These are phyloP conservation scores for Clitarchus hookeri DNA, from an alignment of 2,888 invertebrate species.

Conservation along the genomic window DNA sequence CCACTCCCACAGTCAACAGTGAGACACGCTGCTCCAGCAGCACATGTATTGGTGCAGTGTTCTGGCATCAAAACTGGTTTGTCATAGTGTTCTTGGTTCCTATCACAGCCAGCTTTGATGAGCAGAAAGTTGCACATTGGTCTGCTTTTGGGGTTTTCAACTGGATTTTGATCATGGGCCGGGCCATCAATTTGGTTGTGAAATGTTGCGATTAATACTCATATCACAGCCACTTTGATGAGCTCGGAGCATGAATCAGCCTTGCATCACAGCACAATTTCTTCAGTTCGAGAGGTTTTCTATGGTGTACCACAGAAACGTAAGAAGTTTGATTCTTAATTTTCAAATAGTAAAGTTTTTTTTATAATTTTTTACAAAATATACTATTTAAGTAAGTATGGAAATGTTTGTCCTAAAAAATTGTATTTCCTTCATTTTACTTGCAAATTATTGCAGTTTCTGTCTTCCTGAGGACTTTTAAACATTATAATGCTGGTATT, in stretches of 20 bases:
- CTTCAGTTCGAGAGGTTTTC: not conserved
- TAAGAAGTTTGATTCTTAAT: too few relatives aligned
- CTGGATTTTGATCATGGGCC: constrained; percentile 30
- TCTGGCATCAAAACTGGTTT: constrained; percentile 80
- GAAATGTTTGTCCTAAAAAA: too few relatives aligned
- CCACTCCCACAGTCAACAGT: not conserved
- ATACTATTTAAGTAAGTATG: too few relatives aligned
- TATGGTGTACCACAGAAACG: too few relatives aligned
- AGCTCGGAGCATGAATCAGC: constrained; percentile 64
- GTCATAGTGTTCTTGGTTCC: constrained; percentile 68
- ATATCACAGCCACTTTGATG: constrained; percentile 99
- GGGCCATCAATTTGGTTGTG: constrained; percentile 85
- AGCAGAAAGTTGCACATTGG: constrained; percentile 68
- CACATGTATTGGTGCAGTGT: constrained; percentile 53
- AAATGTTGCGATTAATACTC: constrained; percentile 67
- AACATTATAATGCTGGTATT: too few relatives aligned
- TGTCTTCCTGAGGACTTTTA: too few relatives aligned
- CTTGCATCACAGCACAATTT: not conserved
- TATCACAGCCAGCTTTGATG: constrained; percentile 98
- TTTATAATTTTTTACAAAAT: too few relatives aligned
- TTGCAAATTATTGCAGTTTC: too few relatives aligned
- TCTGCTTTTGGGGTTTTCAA: not conserved
- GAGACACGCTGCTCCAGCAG: constrained; percentile 56
- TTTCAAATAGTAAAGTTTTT: too few relatives aligned
- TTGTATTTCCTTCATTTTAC: too few relatives aligned